Conservation (phyloP, 2,888 invertebrate species). For the Acheta domesticus region DNA sequence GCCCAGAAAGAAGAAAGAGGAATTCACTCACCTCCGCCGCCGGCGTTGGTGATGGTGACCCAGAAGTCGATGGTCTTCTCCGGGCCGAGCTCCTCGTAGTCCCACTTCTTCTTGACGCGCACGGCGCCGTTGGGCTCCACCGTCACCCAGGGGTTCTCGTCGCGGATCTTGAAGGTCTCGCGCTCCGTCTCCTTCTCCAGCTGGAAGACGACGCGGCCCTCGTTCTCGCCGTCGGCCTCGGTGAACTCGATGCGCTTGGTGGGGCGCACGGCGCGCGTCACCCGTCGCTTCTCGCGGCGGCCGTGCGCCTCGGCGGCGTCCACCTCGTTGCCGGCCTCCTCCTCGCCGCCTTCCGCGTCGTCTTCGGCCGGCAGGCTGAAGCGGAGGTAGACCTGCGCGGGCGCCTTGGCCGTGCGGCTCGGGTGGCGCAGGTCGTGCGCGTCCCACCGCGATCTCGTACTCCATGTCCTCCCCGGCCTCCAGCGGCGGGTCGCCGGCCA, state of each 20-base stretch:
- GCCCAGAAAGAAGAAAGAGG: too few species aligned
- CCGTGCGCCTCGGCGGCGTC: conserved; percentile 35
- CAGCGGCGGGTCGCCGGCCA: conserved; percentile 73
- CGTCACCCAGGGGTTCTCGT: conserved; percentile 91
- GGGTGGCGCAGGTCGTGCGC: conserved; percentile 80
- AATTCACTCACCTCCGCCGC: conserved; percentile 67
- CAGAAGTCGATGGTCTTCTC: conserved; percentile 95
- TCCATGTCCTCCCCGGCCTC: conserved; percentile 55
- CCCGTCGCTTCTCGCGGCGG: conserved; percentile 65
- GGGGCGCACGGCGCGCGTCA: conserved; percentile 88
- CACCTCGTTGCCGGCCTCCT: conserved; percentile 25
- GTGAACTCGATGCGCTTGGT: conserved; percentile 89
- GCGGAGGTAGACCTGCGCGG: conserved; percentile 73
- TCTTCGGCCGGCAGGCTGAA: conserved; percentile 54
- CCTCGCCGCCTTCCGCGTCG: conserved; percentile 55
- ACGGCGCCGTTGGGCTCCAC: conserved; percentile 89
- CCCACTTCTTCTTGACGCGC: conserved; percentile 94
- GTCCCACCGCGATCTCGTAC: conserved; percentile 68
- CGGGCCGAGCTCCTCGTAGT: conserved; percentile 89
- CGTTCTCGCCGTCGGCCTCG: conserved; percentile 84
- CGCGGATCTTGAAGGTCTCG: conserved; percentile 89
- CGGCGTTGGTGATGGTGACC: conserved; percentile 89
- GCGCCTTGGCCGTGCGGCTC: conserved; percentile 63
- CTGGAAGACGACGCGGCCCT: conserved; percentile 83
- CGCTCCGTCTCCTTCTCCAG: conserved; percentile 88